A percentile compares a stretch with the other conserved stretches of the same genome.
These are phyloP conservation scores for Pseudeuparius sepicola DNA, from an alignment of 2,888 invertebrate genomes.

Conservation along the genomic window DNA sequence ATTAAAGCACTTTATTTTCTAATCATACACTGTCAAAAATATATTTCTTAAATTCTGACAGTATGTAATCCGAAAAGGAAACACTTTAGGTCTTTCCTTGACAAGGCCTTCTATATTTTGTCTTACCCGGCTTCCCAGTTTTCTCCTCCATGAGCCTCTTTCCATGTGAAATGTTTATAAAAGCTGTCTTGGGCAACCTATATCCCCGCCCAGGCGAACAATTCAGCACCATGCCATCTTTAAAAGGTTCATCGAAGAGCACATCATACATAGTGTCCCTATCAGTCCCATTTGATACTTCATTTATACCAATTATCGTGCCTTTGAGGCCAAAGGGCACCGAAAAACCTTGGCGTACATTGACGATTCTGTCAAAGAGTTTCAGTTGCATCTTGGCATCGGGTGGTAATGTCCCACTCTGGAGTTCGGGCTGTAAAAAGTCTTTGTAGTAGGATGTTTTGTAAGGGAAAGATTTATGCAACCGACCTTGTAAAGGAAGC, in stretches of 20 bases:
- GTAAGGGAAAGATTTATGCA: no score
- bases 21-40: no score
- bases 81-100: no score
- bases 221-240: constrained; percentile 51
- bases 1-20: no score
- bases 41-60: no score
- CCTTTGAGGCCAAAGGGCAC: constrained; percentile 78
- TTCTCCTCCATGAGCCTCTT: constrained; percentile 36
- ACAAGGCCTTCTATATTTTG: no score
- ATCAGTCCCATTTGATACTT: constrained; percentile 26
- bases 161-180: constrained; percentile 54
- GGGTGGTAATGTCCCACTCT: constrained; percentile 46
- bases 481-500: constrained; percentile 3
- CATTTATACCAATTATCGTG: constrained; percentile 65
- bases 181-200: constrained; percentile 41
- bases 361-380: constrained; percentile 78
- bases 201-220: constrained; percentile 44
- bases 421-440: constrained; percentile 37
- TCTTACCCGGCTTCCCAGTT: no score
- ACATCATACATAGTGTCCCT: constrained; percentile 61
- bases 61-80: no score
- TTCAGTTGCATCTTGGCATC: constrained; percentile 56
- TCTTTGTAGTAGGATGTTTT: not conserved
- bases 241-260: constrained; percentile 68
- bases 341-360: constrained; percentile 60